phyloP scores from a whole-genome alignment of 2,797 vertebrate species.

The Lutra lutra region DNA sequence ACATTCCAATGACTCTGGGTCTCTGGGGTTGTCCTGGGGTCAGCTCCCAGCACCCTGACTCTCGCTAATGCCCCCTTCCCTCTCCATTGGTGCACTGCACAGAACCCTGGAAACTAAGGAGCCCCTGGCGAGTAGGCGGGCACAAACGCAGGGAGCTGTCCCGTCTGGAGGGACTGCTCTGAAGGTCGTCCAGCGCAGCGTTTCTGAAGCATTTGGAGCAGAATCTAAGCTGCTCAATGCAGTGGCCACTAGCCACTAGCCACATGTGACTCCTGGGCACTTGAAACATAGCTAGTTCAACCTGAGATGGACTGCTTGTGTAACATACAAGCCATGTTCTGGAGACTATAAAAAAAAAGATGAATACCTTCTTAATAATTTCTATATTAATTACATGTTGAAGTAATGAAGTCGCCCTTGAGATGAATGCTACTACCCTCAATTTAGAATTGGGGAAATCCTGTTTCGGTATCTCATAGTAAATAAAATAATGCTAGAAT shows the following conservation, averaged over 20 bases:
- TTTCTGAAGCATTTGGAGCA: not conserved
- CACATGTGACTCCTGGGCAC: not conserved
- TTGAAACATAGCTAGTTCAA: not conserved
- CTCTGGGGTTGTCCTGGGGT: too few relatives aligned
- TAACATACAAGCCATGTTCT: not conserved
- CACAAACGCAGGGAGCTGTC: not conserved
- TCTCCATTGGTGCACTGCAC: rapidly evolving
- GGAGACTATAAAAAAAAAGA: not conserved
- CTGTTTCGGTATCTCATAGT: not conserved
- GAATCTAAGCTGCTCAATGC: too few relatives aligned
- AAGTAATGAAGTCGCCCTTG: not conserved
- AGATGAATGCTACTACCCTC: too few relatives aligned
- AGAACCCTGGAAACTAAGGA: too few relatives aligned
- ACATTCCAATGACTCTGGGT: not conserved
- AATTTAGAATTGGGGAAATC: too few relatives aligned
- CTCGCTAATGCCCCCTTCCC: rapidly evolving
- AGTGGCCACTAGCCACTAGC: not conserved
- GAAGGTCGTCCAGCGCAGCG: rapidly evolving
- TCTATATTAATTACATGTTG: not conserved
- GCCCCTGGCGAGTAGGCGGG: rapidly evolving
- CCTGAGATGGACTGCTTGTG: not conserved
- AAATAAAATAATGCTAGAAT: not conserved
- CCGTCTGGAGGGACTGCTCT: not conserved
- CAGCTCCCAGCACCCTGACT: not conserved
- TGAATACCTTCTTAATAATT: not conserved